A percentile compares a stretch with the other conserved stretches of the same genome.
Conservation (phyloP, 2,113 vertebrate genomes). For the Rhombomys opimus region DNA sequence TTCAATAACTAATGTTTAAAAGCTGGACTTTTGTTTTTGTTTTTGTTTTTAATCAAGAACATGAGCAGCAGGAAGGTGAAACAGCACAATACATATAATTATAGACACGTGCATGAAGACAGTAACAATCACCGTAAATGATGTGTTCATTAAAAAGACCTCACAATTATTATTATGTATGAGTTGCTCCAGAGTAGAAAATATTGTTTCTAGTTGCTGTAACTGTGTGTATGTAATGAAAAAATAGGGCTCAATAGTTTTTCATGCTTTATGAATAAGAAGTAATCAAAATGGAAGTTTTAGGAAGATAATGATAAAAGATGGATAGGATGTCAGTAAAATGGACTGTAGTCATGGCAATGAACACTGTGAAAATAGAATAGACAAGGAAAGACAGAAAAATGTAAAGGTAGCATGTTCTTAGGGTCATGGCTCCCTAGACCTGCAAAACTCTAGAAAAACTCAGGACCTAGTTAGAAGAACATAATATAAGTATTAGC, state of each 20-base stretch:
- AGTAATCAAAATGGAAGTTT: not conserved
- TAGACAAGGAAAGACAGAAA: not conserved
- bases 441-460: not conserved
- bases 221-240: slow-evolving; percentile 10
- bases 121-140: slow-evolving; percentile 47
- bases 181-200: not conserved
- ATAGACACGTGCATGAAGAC: slow-evolving; percentile 55
- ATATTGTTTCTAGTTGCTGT: slow-evolving; percentile 59
- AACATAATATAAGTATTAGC: not conserved
- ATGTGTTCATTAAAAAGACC: slow-evolving; percentile 66
- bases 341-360: not conserved
- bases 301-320: not conserved
- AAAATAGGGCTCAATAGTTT: not conserved
- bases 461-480: not conserved
- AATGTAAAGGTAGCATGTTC: not conserved
- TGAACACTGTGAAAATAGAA: not conserved
- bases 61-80: slow-evolving; percentile 48
- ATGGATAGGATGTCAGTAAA: not conserved
- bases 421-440: not conserved
- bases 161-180: slow-evolving; percentile 24
- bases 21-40: slow-evolving; percentile 53
- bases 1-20: slow-evolving; percentile 74
- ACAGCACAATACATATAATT: slow-evolving; percentile 37
- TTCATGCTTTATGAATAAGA: not conserved
- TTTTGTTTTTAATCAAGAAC: slow-evolving; percentile 63